Evolutionary conservation across 1,140 invertebrate genomes (phyloP), one percentile per base, ranked within the genome.

Genomic region (Mercenaria mercenaria): DNA sequence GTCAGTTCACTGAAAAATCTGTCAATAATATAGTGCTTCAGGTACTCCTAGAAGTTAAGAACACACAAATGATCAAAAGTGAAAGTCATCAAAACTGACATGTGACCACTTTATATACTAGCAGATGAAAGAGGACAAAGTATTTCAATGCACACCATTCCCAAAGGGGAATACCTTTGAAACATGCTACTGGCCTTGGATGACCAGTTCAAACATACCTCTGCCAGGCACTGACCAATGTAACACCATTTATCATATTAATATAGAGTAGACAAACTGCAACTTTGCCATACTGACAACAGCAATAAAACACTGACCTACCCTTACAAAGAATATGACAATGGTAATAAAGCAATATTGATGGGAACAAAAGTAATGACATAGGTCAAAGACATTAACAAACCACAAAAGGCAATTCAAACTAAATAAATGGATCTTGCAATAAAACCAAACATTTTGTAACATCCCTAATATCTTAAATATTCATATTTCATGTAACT

Each of bases 161-260:
- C 67, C 8, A 41, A 41, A 72, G 67, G 67, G 8, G 67, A 72
- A 41, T 26, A n/a, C 23, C 23, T 15, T 37, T 4, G 34, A 15
- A 6, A 39, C 18, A 29, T 23, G 67, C 67, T 72, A 39, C 1
- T 72, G 67, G 67, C 67, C 67, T 72, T 37, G 39, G 15, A 15
- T 72, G 67, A 72, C 67, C 67, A 72, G 67, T 72, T 72, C 67
- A 72, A 72, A 64, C 26, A 29, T 10, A 64, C 29, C 26, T 64
- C 59, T 64, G 59, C 59, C 20, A 64, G 59, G n/a, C 29, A 64
- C n/a, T 1, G 29, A 64, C 6, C 6, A 64, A 29, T 29, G 0
- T 11, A n/a, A n/a, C 26, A 64, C 59, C 1, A n/a, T 64, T 29
- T 26, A 64, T 29, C 59, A 64, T 29, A 64, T 29, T 8, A 47